phyloP scores from a whole-genome alignment of 1,140 invertebrate species.

The Neodiprion pinetum region DNA sequence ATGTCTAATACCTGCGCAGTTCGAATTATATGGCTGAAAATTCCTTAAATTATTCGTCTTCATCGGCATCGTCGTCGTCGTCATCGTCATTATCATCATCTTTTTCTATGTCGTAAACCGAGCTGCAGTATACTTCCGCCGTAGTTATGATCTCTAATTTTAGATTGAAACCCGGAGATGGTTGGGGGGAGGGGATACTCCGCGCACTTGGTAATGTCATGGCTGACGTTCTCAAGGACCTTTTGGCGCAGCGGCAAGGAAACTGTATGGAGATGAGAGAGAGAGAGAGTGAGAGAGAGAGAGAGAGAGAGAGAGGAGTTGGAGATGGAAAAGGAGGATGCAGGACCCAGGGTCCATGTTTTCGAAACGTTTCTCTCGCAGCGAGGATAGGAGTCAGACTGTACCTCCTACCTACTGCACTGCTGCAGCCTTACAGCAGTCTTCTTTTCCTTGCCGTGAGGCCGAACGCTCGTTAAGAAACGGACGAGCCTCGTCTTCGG shows the following conservation, averaged over 20 bases:
- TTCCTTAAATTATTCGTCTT: no score
- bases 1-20: no score
- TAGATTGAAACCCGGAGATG: background rate
- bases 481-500: background rate
- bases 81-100: no score
- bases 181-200: background rate
- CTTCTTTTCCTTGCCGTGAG: no score
- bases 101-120: no score
- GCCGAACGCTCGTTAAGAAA: slow-evolving; percentile 13
- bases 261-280: slow-evolving; percentile 6
- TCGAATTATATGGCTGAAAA: no score
- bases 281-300: slow-evolving; percentile 11
- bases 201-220: background rate
- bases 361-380: background rate
- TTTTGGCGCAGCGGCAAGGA: background rate
- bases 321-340: slow-evolving; percentile 22
- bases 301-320: slow-evolving; percentile 19
- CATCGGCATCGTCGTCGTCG: no score
- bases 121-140: background rate
- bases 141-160: slow-evolving; percentile 8
- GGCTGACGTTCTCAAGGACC: slow-evolving; percentile 5
- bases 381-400: background rate
- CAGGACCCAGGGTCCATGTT: background rate
- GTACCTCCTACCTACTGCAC: background rate
- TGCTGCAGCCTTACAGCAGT: no score